Percentiles rank a stretch among this genome's conserved stretches.
phyloP scores from a whole-genome alignment of 2,113 vertebrate species.

The Hyla sarda region DNA sequence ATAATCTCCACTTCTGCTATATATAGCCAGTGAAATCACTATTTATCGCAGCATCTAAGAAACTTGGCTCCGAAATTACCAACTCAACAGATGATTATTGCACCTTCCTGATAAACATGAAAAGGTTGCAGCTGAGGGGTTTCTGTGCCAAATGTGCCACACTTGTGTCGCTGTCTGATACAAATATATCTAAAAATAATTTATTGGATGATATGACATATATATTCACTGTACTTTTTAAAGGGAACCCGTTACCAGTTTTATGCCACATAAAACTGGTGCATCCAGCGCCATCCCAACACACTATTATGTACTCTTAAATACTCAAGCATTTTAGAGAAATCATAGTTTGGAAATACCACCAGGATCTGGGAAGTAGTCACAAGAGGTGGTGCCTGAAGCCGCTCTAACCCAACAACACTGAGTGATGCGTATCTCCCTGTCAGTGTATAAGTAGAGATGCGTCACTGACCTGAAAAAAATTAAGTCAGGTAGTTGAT shows the following conservation, averaged over 20 bases:
- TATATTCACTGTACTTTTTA: neutral
- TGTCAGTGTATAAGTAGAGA: too few species aligned
- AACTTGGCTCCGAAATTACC: neutral
- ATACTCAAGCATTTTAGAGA: too few species aligned
- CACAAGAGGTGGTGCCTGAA: too few species aligned
- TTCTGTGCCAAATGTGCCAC: neutral
- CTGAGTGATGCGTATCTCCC: too few species aligned
- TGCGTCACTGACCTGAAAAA: neutral
- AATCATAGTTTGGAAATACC: too few species aligned
- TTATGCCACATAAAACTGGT: too few species aligned
- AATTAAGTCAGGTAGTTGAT: neutral
- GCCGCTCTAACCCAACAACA: too few species aligned
- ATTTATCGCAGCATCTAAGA: neutral
- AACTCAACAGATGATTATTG: neutral
- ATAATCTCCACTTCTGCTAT: neutral
- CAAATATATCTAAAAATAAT: neutral
- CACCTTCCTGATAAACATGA: neutral
- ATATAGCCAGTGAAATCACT: neutral
- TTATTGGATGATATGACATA: neutral
- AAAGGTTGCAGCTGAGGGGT: constrained; percentile 10
- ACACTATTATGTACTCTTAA: too few species aligned
- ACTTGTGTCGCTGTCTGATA: neutral
- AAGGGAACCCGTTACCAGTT: too few species aligned
- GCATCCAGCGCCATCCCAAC: too few species aligned
- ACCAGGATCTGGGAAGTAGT: too few species aligned